These are phyloP conservation scores for Thera britannica DNA, from an alignment of 2,888 invertebrate species.

Conservation along the genomic window DNA sequence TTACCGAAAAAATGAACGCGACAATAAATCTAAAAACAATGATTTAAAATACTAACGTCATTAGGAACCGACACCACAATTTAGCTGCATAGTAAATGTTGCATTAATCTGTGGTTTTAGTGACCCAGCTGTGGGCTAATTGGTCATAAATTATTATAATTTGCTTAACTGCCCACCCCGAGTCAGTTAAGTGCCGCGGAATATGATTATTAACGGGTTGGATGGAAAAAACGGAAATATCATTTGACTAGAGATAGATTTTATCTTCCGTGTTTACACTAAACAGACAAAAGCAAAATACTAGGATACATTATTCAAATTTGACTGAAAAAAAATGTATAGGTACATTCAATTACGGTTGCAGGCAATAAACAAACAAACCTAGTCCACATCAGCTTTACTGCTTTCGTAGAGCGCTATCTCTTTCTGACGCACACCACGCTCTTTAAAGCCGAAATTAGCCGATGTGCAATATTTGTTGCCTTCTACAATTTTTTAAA, in stretches of 20 bases:
- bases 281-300: background rate
- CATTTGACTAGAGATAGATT: slow-evolving; percentile 36
- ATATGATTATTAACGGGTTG: slow-evolving; percentile 57
- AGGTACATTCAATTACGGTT: too few species aligned
- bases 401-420: too few species aligned
- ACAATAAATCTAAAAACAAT: slow-evolving; percentile 55
- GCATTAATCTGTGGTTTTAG: slow-evolving; percentile 45
- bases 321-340: too few species aligned
- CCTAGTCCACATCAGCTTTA: too few species aligned
- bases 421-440: too few species aligned
- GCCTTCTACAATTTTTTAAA: too few species aligned
- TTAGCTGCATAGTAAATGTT: slow-evolving; percentile 26
- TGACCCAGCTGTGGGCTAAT: slow-evolving; percentile 61
- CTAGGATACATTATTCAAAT: too few species aligned
- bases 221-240: slow-evolving; percentile 47
- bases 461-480: too few species aligned
- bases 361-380: too few species aligned
- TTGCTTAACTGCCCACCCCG: slow-evolving; percentile 62
- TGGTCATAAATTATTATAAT: slow-evolving; percentile 76
- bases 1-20: slow-evolving; percentile 44
- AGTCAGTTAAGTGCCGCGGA: slow-evolving; percentile 51
- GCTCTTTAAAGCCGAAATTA: too few species aligned
- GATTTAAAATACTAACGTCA: slow-evolving; percentile 60
- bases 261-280: background rate
- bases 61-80: slow-evolving; percentile 56